Percentiles rank a stretch among this genome's conserved stretches.
phyloP scores from a whole-genome alignment of 2,797 vertebrate genomes.

The Halcyon badia region DNA sequence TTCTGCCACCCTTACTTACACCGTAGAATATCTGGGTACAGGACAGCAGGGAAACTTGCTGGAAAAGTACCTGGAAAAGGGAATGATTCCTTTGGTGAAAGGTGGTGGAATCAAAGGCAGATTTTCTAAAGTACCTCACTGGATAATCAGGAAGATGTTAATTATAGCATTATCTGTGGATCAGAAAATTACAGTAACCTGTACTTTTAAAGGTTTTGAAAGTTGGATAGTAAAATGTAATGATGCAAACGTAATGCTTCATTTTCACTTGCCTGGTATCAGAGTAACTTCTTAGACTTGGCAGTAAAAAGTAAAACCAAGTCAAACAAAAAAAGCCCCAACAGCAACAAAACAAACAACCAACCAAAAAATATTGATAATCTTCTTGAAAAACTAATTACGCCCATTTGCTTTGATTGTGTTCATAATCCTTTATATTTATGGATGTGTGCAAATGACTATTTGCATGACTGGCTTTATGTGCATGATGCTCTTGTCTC shows the following conservation, averaged over 20 bases:
- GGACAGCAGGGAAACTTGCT: background rate
- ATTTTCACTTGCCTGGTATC: background rate
- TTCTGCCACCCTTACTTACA: background rate
- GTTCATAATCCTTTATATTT: background rate
- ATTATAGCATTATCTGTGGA: background rate
- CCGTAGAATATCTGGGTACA: background rate
- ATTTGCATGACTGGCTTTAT: background rate
- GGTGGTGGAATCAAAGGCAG: background rate
- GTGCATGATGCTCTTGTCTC: background rate
- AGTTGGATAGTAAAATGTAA: conserved; percentile 4
- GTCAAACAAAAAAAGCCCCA: background rate
- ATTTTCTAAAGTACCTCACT: background rate
- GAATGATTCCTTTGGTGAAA: background rate
- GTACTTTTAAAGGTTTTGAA: background rate
- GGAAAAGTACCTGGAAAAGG: background rate
- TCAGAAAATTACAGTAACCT: background rate
- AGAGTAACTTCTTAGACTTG: background rate
- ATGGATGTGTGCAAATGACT: background rate
- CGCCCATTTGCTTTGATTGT: background rate
- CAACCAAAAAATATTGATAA: background rate
- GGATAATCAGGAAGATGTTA: background rate
- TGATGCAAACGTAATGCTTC: background rate
- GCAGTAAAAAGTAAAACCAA: background rate
- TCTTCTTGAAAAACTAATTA: background rate
- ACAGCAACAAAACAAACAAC: background rate